phyloP scores from a whole-genome alignment of 2,113 vertebrate species.

The Okapia johnstoni region DNA sequence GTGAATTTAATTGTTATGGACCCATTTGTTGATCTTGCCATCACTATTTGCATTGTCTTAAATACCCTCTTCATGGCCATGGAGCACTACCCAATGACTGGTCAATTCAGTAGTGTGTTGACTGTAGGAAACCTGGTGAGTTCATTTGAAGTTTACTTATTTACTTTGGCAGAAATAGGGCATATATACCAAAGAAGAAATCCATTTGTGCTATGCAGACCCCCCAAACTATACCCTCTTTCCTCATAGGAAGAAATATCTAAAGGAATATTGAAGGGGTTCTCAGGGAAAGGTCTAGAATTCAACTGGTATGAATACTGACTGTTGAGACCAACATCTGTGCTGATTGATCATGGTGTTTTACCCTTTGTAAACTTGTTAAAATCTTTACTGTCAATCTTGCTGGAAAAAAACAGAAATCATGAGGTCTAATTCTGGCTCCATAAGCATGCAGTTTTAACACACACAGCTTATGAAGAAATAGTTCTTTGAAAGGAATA shows the following conservation, averaged over 20 bases:
- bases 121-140: conserved; percentile 93
- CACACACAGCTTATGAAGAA: not conserved
- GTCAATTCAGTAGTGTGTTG: conserved; percentile 80
- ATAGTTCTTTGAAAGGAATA: not conserved
- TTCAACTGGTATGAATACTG: not conserved
- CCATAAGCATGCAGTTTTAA: not conserved
- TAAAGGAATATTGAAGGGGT: not conserved
- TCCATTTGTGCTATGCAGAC: not conserved
- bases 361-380: not conserved
- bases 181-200: not conserved
- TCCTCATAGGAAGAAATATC: not conserved
- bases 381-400: not conserved
- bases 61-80: conserved; percentile 99
- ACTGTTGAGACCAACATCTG: not conserved
- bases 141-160: conserved; percentile 31
- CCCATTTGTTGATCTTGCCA: conserved; percentile 93
- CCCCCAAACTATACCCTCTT: not conserved
- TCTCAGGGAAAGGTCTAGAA: not conserved
- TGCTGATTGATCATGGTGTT: not conserved
- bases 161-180: not conserved
- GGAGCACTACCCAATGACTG: conserved; percentile 91
- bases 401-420: not conserved
- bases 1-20: conserved; percentile 94
- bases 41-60: conserved; percentile 96
- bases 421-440: not conserved